phyloP scores from a whole-genome alignment of 2,113 vertebrate genomes.

The Mesoclemmys tuberculata region DNA sequence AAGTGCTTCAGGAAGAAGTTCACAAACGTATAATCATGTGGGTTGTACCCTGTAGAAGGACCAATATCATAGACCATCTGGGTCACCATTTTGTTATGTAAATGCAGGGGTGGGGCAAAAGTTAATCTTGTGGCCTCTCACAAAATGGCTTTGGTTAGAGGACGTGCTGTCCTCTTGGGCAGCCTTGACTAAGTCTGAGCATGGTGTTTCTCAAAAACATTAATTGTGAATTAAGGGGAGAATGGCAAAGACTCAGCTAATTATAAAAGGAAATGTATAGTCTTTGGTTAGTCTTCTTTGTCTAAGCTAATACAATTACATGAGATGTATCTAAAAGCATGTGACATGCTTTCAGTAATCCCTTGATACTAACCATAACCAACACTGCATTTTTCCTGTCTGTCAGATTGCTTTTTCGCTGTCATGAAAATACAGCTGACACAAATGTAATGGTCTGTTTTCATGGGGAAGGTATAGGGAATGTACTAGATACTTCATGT shows the following conservation, averaged over 20 bases:
- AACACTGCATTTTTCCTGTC: background rate
- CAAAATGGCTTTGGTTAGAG: background rate
- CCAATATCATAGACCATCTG: background rate
- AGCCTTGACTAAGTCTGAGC: background rate
- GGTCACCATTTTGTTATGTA: background rate
- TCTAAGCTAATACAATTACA: background rate
- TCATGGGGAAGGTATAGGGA: background rate
- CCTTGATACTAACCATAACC: background rate
- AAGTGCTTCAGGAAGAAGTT: background rate
- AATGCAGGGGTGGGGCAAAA: background rate
- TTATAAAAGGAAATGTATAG: background rate
- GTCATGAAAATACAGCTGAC: background rate
- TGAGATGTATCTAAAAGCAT: background rate
- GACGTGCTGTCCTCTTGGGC: fast-evolving
- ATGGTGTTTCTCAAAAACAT: background rate
- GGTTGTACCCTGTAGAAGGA: background rate
- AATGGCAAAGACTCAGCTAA: background rate
- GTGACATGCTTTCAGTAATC: background rate
- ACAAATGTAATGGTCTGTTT: background rate
- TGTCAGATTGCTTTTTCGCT: background rate
- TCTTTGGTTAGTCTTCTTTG: background rate
- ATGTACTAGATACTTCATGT: background rate
- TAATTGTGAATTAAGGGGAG: background rate
- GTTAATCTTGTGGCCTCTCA: fast-evolving
- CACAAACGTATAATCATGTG: background rate